Conservation (phyloP, 2,888 invertebrate genomes). For the Trachelus troglodyta region DNA sequence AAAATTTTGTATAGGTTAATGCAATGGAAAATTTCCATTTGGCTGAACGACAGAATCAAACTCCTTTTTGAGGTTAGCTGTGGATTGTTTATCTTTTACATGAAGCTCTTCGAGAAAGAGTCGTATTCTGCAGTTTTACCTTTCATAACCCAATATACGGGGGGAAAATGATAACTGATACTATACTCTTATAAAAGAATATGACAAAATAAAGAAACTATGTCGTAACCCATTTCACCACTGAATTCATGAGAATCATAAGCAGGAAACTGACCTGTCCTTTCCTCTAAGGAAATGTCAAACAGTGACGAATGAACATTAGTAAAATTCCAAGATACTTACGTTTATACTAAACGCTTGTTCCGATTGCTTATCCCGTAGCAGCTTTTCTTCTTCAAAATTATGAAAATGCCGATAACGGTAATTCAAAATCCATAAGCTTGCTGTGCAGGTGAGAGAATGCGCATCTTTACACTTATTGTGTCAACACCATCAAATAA, state of each 20-base stretch:
- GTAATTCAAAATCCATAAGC: neutral
- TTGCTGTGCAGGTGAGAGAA: neutral
- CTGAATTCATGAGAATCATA: neutral
- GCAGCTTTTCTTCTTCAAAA: neutral
- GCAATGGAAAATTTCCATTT: neutral
- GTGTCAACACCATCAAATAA: neutral
- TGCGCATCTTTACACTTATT: neutral
- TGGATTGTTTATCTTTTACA: too few relatives aligned
- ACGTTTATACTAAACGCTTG: neutral
- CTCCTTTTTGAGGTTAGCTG: too few relatives aligned
- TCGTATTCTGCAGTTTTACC: too few relatives aligned
- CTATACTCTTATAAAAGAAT: neutral
- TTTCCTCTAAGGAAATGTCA: neutral
- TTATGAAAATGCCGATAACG: neutral
- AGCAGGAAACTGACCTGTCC: neutral
- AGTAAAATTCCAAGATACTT: neutral
- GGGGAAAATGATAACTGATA: neutral
- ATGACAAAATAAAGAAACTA: neutral
- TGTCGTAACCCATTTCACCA: neutral
- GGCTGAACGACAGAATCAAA: too few relatives aligned
- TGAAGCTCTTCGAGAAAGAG: too few relatives aligned
- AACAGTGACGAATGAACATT: neutral
- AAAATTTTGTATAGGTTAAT: neutral
- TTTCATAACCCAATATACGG: neutral
- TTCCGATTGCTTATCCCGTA: neutral